Evolutionary conservation across 2,888 invertebrate genomes (phyloP).

Genomic region (Eristalis tenax): DNA sequence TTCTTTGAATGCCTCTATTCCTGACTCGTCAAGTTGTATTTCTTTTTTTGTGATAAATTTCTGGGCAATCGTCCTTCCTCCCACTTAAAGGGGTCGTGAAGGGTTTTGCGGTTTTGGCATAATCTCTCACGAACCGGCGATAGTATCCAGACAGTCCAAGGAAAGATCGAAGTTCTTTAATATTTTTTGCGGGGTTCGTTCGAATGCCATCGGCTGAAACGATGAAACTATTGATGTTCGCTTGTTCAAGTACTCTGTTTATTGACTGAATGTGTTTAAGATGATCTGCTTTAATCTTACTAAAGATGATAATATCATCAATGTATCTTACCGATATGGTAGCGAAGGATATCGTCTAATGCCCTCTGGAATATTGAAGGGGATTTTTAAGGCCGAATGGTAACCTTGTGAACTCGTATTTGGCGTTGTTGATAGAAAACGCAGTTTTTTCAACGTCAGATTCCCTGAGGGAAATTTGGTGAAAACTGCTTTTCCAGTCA

Average conservation of each 20-base stretch:
- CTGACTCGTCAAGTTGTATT: neutral
- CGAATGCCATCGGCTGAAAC: neutral
- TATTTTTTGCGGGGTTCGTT: neutral
- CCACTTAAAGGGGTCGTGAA: neutral
- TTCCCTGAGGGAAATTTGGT: neutral
- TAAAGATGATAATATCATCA: neutral
- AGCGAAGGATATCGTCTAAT: neutral
- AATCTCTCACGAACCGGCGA: neutral
- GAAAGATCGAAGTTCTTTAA: neutral
- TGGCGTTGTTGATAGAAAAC: neutral
- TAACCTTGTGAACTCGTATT: neutral
- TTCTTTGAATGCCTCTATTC: neutral
- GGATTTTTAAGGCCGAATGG: neutral
- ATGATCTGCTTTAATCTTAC: neutral
- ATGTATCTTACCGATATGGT: neutral
- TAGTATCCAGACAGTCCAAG: neutral
- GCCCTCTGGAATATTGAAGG: neutral
- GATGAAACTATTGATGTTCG: constrained; percentile 18
- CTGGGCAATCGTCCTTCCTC: neutral
- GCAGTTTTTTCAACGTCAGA: too few relatives aligned
- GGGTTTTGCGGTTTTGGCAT: too few relatives aligned
- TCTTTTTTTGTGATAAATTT: neutral
- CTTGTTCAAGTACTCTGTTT: neutral
- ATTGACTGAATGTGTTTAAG: neutral
- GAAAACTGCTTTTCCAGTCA: constrained; percentile 5